Evolutionary conservation across 2,113 vertebrate species (phyloP), one percentile per base, ranked within the genome.

Genomic region (Theristicus caerulescens): DNA sequence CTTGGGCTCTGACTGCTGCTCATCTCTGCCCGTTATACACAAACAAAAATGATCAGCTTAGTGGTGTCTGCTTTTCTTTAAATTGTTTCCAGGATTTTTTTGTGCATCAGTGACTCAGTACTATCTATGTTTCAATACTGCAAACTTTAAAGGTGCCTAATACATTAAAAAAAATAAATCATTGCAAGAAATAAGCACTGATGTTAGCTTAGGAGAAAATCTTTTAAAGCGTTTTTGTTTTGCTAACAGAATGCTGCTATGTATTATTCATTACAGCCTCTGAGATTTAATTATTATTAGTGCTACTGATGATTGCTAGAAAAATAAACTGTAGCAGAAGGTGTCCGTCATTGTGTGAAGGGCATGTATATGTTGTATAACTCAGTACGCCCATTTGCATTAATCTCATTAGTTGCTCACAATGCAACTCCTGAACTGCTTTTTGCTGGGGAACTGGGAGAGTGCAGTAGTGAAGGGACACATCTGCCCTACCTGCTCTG

Each of bases 201-300:
- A 82, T 93, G 89, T 86, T 95, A 80, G 93, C 94, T 97, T 94
- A 94, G 91, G 85, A 94, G 84, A 79, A 95, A 94, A 94, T 83
- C 91, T 96, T 95, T 95, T 86, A 80, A 94, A 90, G 84, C 88
- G 86, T 83, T 96, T 96, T 96, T 96, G 93, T 96, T 97, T 97
- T 90, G 93, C 91, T 94, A 88, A 77, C 91, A 87, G 96, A 90
- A 94, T 69, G 74, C 87, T 93, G 87, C 82, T 86, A 97, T 97
- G 97, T 97, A 97, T 97, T 96, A 97, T 97, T 97, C 97, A 97
- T 97, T 62, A 94, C 95, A 91, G 84, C 66, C n/a, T 91, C 94
- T 78, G 90, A 95, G 93, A 95, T 96, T 97, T 97, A 97, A 97
- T 97, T 97, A 97, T 97, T 97, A 95, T 95, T 96, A 97, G 87